A percentile compares a stretch with the other conserved stretches of the same genome.
These are phyloP conservation scores for Sphecodes monilicornis DNA, from an alignment of 2,888 invertebrate species.

Conservation along the genomic window DNA sequence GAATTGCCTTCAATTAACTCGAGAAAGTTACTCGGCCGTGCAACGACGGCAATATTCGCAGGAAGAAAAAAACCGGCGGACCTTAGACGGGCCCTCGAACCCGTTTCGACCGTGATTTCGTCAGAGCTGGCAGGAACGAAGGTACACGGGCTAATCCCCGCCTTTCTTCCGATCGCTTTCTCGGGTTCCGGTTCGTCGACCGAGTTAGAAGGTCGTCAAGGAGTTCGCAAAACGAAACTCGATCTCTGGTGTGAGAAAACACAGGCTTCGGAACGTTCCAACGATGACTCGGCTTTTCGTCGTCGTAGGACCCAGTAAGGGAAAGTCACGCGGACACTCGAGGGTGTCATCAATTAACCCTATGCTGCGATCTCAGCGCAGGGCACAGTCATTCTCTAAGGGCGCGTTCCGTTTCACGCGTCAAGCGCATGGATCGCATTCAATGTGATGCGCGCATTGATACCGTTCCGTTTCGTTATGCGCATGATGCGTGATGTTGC, in stretches of 20 bases:
- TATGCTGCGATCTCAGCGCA: no score
- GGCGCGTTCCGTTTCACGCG: no score
- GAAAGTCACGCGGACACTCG: neutral
- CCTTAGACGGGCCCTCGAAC: neutral
- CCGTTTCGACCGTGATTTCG: conserved; percentile 21
- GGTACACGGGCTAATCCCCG: neutral
- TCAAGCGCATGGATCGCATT: no score
- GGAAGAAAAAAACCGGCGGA: conserved; percentile 13
- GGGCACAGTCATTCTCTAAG: no score
- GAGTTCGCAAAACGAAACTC: neutral
- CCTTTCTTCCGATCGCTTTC: conserved; percentile 13
- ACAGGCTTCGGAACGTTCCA: neutral
- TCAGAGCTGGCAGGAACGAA: conserved; percentile 10
- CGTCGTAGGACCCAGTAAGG: neutral
- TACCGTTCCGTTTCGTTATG: no score
- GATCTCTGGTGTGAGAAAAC: neutral
- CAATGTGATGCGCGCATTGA: no score
- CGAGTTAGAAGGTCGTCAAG: neutral
- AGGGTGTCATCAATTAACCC: neutral
- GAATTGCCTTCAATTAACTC: conserved; percentile 68
- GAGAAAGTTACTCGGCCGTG: conserved; percentile 65
- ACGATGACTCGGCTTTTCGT: neutral
- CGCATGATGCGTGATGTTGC: no score
- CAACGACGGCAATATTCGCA: conserved; percentile 2
- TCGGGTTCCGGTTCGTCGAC: neutral